Evolutionary conservation across 2,888 invertebrate genomes (phyloP), one percentile per base, ranked within the genome.

Genomic region (Cheilosia pagana): DNA sequence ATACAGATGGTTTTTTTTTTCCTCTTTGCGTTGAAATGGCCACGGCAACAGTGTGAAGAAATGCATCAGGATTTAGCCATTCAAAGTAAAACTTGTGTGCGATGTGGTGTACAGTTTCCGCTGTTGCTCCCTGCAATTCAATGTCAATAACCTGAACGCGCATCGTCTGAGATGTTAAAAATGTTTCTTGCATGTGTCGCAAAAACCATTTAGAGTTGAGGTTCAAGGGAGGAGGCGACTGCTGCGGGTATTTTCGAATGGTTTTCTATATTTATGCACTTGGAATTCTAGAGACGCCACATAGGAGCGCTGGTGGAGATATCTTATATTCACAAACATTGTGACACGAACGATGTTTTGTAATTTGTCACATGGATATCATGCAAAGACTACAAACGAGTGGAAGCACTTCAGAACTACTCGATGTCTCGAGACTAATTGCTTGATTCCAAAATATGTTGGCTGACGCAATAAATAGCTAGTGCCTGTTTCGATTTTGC

Each of bases 141-240:
- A 81, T 81, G 70, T 63, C 62, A 70, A 77, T 77, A 77, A 60
- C 77, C 77, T 70, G 28, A 31, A 45, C 31, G 68, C 68, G 35
- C 12, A 12, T 35, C 35, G 67, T 45, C 25, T 31, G 23, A 72
- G n/a, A 63, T n/a, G 16, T 23, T 21, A 25, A 59, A 70, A 48
- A 48, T 48, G 52, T 53, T 45, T 35, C 19, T n/a, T 25, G 35
- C 21, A 62, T 62, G 53, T 68, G 62, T 68, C 41, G 48, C 48
- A 16, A 21, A 16, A n/a, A 23, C 16, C 25, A 10, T 14, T 14
- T 14, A 19, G 19, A 50, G 31, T 50, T 39, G 45, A 19, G 19
- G 43, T 39, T 65, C 10, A 71, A 71, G 59, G 41, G 48, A 55
- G 50, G 55, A 39, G 35, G 39, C 48, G 53, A 53, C 60, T 41